Evolutionary conservation across 2,888 invertebrate species (phyloP), one percentile per base, ranked within the genome.

Genomic region (Acanthosoma haemorrhoidale): DNA sequence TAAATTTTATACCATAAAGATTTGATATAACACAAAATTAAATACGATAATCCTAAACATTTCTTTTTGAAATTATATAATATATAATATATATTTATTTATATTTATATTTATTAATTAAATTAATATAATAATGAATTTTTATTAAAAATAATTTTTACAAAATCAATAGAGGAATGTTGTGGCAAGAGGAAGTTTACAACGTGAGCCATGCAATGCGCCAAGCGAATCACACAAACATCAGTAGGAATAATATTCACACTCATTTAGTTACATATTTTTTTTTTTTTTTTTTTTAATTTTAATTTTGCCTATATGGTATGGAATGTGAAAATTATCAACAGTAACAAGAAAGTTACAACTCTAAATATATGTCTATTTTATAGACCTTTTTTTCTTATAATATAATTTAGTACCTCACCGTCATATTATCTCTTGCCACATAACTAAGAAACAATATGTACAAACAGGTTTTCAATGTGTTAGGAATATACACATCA

Each of bases 391-490:
- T 58, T 32, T 58, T 57, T 69, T 25, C 51, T 51, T 58, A 43
- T 60, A 60, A 69, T 71, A 67, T 71, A 68, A 66, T 70, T 72
- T 68, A 68, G 71, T 41, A 66, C 68, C 73, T 71, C 72, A 71
- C 64, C 72, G 73, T 73, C 72, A 66, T 64, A 69, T 70, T 69
- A 72, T 70, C 73, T 71, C 74, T 74, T 74, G 73, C 74, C 70
- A 71, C 74, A 68, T 69, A 70, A 74, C 63, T 70, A 58, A 73
- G 71, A 69, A 72, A 73, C 74, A 73, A 74, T 73, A 73, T 73
- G 59, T 73, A 74, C 73, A 74, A 73, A 72, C 74, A 73, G 70
- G 71, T 73, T 73, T 73, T 73, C 73, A 73, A 72, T 72, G 71
- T 71, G 69, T 68, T 71, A 73, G 71, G 71, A 73, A 71, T 73